Evolutionary conservation across 2,113 vertebrate species (phyloP).

Genomic region (Podarcis cretensis): DNA sequence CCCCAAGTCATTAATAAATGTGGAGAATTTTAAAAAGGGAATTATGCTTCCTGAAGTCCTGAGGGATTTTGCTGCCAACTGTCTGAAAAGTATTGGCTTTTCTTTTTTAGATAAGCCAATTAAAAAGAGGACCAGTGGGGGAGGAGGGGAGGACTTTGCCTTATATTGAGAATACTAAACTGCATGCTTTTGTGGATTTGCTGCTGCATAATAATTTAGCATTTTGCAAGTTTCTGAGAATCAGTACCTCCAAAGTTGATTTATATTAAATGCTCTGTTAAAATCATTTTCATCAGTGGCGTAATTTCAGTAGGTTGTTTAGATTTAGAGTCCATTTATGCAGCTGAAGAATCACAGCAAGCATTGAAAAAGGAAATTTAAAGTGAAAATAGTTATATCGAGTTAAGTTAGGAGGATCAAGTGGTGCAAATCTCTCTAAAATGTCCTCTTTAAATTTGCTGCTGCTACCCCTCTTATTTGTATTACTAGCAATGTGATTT

Average conservation of each 20-base stretch:
- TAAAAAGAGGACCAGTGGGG: slow-evolving; percentile 40
- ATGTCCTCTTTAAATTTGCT: not conserved
- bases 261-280: slow-evolving; percentile 44
- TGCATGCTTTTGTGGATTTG: slow-evolving; percentile 55
- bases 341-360: not conserved
- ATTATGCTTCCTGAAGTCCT: slow-evolving; percentile 66
- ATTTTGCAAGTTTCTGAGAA: slow-evolving; percentile 50
- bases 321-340: not conserved
- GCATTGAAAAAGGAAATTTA: not conserved
- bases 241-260: slow-evolving; percentile 22
- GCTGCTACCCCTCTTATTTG: no score
- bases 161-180: slow-evolving; percentile 60
- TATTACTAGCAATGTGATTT: not conserved
- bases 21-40: slow-evolving; percentile 67
- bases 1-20: slow-evolving; percentile 66
- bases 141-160: slow-evolving; percentile 13
- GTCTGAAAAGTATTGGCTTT: slow-evolving; percentile 67
- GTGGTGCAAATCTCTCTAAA: not conserved
- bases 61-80: slow-evolving; percentile 65
- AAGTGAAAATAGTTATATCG: not conserved
- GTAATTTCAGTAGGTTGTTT: not conserved
- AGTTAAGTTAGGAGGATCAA: not conserved
- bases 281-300: slow-evolving; percentile 22
- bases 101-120: slow-evolving; percentile 71
- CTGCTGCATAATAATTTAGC: slow-evolving; percentile 67